These are phyloP conservation scores for Apocrypta bakeri DNA, from an alignment of 1,140 invertebrate genomes.

Conservation along the genomic window DNA sequence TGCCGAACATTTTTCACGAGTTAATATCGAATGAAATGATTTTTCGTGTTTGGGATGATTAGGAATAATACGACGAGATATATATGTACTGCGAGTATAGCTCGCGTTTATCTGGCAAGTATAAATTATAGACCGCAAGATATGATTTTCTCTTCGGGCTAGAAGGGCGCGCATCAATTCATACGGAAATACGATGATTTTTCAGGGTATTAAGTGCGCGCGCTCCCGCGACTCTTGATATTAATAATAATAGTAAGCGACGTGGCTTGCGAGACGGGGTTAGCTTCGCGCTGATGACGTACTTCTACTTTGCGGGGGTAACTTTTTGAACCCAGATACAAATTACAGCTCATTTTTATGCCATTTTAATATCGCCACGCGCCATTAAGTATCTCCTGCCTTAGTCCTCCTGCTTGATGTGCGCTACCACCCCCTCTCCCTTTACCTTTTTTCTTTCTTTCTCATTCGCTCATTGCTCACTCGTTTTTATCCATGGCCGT, in stretches of 20 bases:
- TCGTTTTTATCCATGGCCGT: conserved; percentile 7
- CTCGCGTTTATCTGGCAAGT: conserved; percentile 30
- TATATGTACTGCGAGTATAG: not conserved
- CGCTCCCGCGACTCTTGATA: conserved; percentile 65
- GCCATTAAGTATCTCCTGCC: conserved; percentile 72
- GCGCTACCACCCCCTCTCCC: conserved; percentile 28
- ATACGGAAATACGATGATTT: conserved; percentile 66
- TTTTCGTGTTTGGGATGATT: conserved; percentile 5
- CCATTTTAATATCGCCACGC: conserved; percentile 74
- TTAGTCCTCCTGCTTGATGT: conserved; percentile 55
- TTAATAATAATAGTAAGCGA: conserved; percentile 68
- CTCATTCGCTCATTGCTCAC: conserved; percentile 40
- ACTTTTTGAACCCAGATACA: conserved; percentile 71
- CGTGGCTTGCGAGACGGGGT: conserved; percentile 33
- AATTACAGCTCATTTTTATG: conserved; percentile 75
- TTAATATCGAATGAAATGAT: conserved; percentile 13
- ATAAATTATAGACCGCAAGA: conserved; percentile 46
- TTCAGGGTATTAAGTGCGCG: conserved; percentile 65
- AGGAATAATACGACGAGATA: conserved; percentile 29
- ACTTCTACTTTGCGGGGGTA: conserved; percentile 47
- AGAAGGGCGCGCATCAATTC: conserved; percentile 51
- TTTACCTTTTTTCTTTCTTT: conserved; percentile 29
- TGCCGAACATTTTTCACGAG: not conserved
- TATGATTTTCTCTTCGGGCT: conserved; percentile 37
- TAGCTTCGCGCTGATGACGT: conserved; percentile 38